Conservation (phyloP, 2,113 vertebrate genomes). For the Tor tambroides region DNA sequence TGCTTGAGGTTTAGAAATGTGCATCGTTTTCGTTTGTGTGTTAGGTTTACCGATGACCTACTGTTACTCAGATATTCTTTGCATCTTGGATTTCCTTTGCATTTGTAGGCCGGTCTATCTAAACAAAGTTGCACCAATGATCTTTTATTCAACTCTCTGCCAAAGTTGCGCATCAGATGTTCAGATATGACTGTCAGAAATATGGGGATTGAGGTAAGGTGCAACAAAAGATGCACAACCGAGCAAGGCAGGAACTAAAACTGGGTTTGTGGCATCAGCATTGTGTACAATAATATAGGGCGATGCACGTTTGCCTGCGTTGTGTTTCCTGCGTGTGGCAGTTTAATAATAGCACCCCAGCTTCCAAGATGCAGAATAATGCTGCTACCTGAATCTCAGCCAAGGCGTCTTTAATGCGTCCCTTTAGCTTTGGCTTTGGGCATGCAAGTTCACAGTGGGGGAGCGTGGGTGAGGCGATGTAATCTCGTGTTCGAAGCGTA, state of each 20-base stretch:
- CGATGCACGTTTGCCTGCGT: conserved; percentile 29
- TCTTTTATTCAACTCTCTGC: not conserved
- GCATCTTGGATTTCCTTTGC: not conserved
- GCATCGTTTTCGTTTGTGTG: not conserved
- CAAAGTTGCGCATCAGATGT: conserved; percentile 9
- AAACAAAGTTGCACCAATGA: not conserved
- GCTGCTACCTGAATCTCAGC: conserved; percentile 44
- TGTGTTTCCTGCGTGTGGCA: conserved; percentile 48
- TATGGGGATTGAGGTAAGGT: not conserved
- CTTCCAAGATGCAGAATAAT: conserved; percentile 45
- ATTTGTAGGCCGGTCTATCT: not conserved
- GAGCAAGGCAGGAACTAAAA: conserved; percentile 17
- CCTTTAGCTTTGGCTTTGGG: conserved; percentile 23
- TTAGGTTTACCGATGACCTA: not conserved
- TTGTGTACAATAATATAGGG: conserved; percentile 45
- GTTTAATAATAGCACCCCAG: conserved; percentile 53
- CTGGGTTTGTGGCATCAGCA: conserved; percentile 51
- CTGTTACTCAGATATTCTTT: too few species aligned
- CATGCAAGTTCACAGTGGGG: conserved; percentile 30
- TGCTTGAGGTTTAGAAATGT: conserved; percentile 2
- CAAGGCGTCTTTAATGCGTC: conserved; percentile 55
- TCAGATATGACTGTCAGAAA: not conserved
- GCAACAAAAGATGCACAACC: conserved; percentile 34
- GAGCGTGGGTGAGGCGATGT: conserved; percentile 62
- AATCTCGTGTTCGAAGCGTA: conserved; percentile 63